Evolutionary conservation across 2,888 invertebrate genomes (phyloP), one percentile per base, ranked within the genome.

Genomic region (Athrips mouffetella): DNA sequence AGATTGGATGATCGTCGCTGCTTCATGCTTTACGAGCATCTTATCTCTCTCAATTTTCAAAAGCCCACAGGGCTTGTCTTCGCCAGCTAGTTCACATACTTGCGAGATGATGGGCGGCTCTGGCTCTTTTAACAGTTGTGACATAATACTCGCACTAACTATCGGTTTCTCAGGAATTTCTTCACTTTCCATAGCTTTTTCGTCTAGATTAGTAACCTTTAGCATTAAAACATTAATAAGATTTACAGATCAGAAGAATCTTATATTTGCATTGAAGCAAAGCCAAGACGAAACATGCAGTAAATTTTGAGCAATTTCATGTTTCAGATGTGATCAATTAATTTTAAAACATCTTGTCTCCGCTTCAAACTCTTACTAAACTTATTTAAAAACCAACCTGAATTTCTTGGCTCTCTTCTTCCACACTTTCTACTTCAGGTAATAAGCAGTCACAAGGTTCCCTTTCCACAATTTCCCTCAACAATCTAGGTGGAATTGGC

Each of bases 401-500:
- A 7, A 3, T 16, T 6, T 59, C 54, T 29, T 73, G 69, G 49
- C 69, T 73, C 25, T 50, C 50, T n/a, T 35, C 46, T 1, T 45
- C 35, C 7, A 58, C 47, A 47, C 74, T 77, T 0, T 54, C 21
- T 2, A 54, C 45, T 53, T 79, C 81, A 0, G 77, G 71, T 54
- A 76, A 63, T 0, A 65, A 3, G 49, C 85, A 87, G 48, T 85
- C 84, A 54, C 86, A 86, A 0, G 78, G 72, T 45, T 86, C 85
- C 21, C 50, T 44, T 1, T 57, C 47, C 0, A 62, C 61, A 2
- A 80, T 66, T 11, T 71, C 63, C 48, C 71, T 70, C 3, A 76
- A 54, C 1, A 72, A 67, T 16, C 48, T 66, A 0, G 65, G 39
- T 0, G 76, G 70, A 0, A 4, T 10, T 1, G 77, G 73, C 48